Evolutionary conservation across 2,113 vertebrate species (phyloP).

Genomic region (Daboia siamensis): DNA sequence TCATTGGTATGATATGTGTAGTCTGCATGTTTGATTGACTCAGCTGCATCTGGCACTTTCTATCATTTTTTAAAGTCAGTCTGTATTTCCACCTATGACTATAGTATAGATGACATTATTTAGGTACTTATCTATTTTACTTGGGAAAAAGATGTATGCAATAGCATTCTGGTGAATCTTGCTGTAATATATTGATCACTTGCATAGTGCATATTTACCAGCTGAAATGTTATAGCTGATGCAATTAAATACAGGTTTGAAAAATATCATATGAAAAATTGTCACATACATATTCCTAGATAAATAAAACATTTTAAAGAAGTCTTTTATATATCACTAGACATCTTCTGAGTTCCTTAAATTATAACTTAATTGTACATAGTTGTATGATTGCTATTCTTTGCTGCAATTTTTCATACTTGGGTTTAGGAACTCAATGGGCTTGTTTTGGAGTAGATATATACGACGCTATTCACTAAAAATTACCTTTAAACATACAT

Average conservation of each 20-base stretch:
- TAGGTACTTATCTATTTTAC: background rate
- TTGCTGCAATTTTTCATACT: background rate
- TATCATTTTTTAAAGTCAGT: background rate
- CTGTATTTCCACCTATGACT: background rate
- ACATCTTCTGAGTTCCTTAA: background rate
- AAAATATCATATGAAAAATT: background rate
- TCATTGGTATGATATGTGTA: rapidly evolving
- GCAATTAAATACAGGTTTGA: background rate
- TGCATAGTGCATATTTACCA: background rate
- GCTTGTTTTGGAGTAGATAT: background rate
- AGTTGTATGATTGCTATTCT: background rate
- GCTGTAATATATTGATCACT: background rate
- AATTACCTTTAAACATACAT: background rate
- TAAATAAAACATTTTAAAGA: background rate
- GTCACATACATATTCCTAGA: background rate
- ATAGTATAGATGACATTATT: background rate
- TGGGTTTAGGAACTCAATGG: background rate
- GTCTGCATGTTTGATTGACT: background rate
- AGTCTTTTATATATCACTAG: background rate
- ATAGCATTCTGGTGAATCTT: background rate
- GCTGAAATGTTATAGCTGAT: background rate
- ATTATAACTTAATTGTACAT: background rate
- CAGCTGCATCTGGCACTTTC: background rate
- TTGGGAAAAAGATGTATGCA: background rate
- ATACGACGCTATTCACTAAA: background rate